phyloP scores from a whole-genome alignment of 2,797 vertebrate genomes.

The Coluber constrictor region DNA sequence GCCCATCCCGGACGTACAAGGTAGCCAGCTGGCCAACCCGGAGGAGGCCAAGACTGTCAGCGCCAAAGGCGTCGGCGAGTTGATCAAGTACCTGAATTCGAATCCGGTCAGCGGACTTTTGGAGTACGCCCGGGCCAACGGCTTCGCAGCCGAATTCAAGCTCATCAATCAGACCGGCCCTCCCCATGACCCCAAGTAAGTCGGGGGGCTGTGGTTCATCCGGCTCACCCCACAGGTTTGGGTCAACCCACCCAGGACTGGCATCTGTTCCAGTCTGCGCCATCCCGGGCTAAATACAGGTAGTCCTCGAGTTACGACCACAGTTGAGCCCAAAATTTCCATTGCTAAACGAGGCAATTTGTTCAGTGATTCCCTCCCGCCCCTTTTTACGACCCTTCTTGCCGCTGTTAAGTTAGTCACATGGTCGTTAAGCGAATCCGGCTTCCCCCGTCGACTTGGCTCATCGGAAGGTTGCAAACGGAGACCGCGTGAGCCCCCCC shows the following conservation, averaged over 20 bases:
- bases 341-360: neutral
- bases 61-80: constrained; percentile 83
- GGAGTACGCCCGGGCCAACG: constrained; percentile 91
- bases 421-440: too few species aligned
- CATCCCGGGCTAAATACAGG: neutral
- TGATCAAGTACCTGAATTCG: constrained; percentile 92
- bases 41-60: constrained; percentile 80
- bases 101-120: constrained; percentile 91
- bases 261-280: neutral
- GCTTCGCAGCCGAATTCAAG: constrained; percentile 93
- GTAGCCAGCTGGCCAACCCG: constrained; percentile 36
- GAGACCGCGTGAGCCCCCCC: too few species aligned
- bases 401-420: too few species aligned
- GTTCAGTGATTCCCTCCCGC: too few species aligned
- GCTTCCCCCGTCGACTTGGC: too few species aligned
- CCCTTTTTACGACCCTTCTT: too few species aligned
- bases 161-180: constrained; percentile 90
- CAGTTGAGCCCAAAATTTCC: neutral
- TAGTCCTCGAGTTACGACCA: too few species aligned
- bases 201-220: neutral
- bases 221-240: neutral
- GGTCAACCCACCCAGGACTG: too few species aligned
- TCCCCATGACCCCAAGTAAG: constrained; percentile 92
- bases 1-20: neutral
- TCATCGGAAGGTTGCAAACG: too few species aligned